Evolutionary conservation across 2,888 invertebrate genomes (phyloP), one percentile per base, ranked within the genome.

Genomic region (Bimastos eiseni): DNA sequence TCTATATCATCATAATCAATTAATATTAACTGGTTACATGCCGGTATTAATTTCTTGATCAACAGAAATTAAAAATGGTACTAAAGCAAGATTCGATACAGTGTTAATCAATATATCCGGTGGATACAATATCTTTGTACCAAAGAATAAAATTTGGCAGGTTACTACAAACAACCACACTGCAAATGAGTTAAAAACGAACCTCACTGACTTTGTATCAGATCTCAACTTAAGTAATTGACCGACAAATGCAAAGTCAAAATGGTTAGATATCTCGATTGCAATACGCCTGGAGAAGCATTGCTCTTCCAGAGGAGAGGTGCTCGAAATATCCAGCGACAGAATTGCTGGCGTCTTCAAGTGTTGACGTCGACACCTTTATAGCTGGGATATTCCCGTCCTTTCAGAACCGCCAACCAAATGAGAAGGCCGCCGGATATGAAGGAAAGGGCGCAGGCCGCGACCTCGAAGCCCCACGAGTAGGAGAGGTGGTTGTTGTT

Each of bases 401-500:
- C 93, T 89, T 92, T 92, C n/a, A 92, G 90, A 21, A 93, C 93
- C 19, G 92, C 93, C 21, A 92, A 88, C 92, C 92, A 92, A 89
- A 92, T 93, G 49, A 93, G 91, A 86, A 93, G 91, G 33, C 91
- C 92, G 0, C 93, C 93, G 21, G 93, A 83, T 70, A 93, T 88
- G 90, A 93, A 92, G 83, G 92, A 90, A 30, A 93, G 90, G 36
- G 92, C 90, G 70, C 92, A 92, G 44, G 93, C 91, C 15, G 92
- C 92, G 17, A 93, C 91, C 90, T 93, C 93, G 88, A 93, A 92
- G 83, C 92, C 92, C 93, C 93, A 93, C 8, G 93, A 93, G 88
- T 90, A 92, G 34, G 92, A 89, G 19, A 93, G 92, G 44, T 92
- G 91, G 90, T 93, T 93, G 90, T 89, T 90, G 90, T 92, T 92